Evolutionary conservation across 2,888 invertebrate species (phyloP).

Genomic region (Trachelus troglodyta): DNA sequence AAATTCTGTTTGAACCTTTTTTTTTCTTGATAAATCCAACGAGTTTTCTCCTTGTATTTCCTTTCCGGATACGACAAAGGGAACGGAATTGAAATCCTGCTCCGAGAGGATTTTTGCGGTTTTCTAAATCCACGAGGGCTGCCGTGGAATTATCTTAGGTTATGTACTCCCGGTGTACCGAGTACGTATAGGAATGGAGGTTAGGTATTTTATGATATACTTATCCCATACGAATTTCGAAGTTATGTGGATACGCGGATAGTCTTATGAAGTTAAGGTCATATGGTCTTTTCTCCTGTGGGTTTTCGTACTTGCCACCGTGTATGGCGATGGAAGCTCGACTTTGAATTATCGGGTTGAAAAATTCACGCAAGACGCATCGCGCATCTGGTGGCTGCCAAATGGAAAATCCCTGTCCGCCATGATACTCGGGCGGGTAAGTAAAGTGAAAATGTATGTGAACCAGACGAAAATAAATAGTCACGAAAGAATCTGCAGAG

Average conservation of each 20-base stretch:
- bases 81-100: too few relatives aligned
- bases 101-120: too few relatives aligned
- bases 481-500: constrained; percentile 15
- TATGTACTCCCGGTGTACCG: too few relatives aligned
- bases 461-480: constrained; percentile 32
- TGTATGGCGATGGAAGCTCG: constrained; percentile 24
- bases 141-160: too few relatives aligned
- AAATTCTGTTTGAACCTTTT: neutral
- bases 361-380: constrained; percentile 44
- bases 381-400: constrained; percentile 33
- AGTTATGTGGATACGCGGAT: too few relatives aligned
- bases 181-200: too few relatives aligned
- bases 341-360: constrained; percentile 48
- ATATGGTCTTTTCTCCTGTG: constrained; percentile 11
- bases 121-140: too few relatives aligned
- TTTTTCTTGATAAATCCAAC: neutral
- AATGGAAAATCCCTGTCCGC: constrained; percentile 53
- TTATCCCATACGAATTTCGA: too few relatives aligned
- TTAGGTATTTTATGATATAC: too few relatives aligned
- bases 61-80: too few relatives aligned
- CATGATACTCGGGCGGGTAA: constrained; percentile 6
- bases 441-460: constrained; percentile 36
- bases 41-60: too few relatives aligned
- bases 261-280: neutral
- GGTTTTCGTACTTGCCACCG: constrained; percentile 10